phyloP scores from a whole-genome alignment of 2,797 vertebrate genomes.

The Hyperoplus immaculatus region DNA sequence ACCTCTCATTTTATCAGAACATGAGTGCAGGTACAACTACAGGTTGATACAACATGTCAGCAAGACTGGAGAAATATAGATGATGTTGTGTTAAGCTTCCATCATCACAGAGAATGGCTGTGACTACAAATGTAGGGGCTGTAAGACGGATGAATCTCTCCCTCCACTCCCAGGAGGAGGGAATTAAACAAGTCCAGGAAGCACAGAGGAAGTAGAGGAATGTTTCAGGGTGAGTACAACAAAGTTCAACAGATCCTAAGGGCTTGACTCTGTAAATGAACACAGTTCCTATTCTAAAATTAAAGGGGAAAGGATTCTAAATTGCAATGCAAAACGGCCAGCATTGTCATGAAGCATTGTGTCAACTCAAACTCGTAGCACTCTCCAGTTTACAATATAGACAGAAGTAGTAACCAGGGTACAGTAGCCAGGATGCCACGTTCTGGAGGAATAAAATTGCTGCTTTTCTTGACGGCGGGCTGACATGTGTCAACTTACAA shows the following conservation, averaged over 20 bases:
- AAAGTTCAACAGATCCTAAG: conserved; percentile 54
- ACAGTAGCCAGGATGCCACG: neutral
- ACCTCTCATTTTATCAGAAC: conserved; percentile 78
- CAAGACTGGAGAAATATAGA: conserved; percentile 74
- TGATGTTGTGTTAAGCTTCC: conserved; percentile 77
- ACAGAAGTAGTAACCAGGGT: neutral
- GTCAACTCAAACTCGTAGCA: neutral
- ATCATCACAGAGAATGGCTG: conserved; percentile 74
- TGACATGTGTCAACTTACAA: conserved; percentile 17
- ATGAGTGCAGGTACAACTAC: conserved; percentile 79
- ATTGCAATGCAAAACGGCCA: neutral
- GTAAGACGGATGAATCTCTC: conserved; percentile 71
- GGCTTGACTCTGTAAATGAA: conserved; percentile 19
- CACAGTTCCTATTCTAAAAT: conserved; percentile 2
- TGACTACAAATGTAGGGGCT: conserved; percentile 64
- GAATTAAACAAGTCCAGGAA: conserved; percentile 75
- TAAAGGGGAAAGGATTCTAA: neutral
- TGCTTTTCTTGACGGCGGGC: conserved; percentile 30
- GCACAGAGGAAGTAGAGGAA: conserved; percentile 46
- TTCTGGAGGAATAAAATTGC: conserved; percentile 17
- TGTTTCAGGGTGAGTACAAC: conserved; percentile 54
- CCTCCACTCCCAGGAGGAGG: conserved; percentile 53
- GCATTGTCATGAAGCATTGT: neutral
- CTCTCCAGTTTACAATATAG: neutral
- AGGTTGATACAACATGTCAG: conserved; percentile 74